These are phyloP conservation scores for Plodia interpunctella DNA, from an alignment of 1,140 invertebrate species.

Conservation along the genomic window DNA sequence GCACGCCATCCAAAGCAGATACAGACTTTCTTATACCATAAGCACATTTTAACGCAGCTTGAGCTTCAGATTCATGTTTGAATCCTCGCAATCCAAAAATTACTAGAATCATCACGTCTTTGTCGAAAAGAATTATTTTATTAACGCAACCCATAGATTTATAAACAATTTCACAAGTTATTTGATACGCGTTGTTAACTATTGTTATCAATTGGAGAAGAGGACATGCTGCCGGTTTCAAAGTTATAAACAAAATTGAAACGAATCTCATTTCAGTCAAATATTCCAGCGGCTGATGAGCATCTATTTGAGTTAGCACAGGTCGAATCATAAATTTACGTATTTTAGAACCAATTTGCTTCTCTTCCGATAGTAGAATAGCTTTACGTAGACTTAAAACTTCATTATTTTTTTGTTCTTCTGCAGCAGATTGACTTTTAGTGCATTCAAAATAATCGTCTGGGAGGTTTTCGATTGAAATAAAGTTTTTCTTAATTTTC, in stretches of 20 bases:
- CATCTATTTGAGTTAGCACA: conserved; percentile 79
- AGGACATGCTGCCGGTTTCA: conserved; percentile 72
- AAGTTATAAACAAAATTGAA: conserved; percentile 81
- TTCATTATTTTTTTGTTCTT: conserved; percentile 53
- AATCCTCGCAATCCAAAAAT: conserved; percentile 85
- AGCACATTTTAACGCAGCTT: conserved; percentile 82
- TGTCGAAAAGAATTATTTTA: conserved; percentile 86
- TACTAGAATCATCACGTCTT: conserved; percentile 85
- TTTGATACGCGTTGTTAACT: conserved; percentile 65
- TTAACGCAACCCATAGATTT: conserved; percentile 82
- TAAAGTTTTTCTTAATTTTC: conserved; percentile 53
- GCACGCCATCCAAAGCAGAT: conserved; percentile 71
- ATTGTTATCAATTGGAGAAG: conserved; percentile 61
- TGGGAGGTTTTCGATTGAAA: conserved; percentile 46
- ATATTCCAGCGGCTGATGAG: conserved; percentile 82
- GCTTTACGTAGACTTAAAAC: conserved; percentile 64
- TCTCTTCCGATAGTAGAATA: conserved; percentile 62
- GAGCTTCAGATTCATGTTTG: conserved; percentile 83
- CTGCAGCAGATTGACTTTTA: conserved; percentile 27
- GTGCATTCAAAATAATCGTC: conserved; percentile 39
- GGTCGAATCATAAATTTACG: conserved; percentile 76
- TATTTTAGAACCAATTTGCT: conserved; percentile 74
- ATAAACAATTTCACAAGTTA: conserved; percentile 69
- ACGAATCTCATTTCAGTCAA: conserved; percentile 85
- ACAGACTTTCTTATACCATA: conserved; percentile 76